phyloP scores from a whole-genome alignment of 2,113 vertebrate genomes.

The Condylura cristata region DNA sequence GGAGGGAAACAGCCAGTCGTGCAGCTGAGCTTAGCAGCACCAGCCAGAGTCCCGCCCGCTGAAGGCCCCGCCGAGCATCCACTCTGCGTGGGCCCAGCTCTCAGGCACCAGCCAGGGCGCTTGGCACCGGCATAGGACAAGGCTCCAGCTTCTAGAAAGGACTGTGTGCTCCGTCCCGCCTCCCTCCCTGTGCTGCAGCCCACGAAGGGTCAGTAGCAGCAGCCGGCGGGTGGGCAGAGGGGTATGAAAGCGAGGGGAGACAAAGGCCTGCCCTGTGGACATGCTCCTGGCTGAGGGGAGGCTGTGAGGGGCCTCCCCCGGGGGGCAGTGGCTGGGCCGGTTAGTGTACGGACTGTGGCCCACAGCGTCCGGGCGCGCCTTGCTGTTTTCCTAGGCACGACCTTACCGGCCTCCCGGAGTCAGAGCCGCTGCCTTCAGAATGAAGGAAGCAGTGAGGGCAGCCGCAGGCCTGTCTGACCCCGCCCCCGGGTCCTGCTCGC shows the following conservation, averaged over 20 bases:
- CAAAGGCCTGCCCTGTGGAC: background rate
- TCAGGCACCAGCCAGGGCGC: rapidly evolving
- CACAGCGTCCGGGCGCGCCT: background rate
- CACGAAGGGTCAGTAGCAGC: background rate
- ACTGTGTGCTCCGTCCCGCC: background rate
- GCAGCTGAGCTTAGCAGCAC: rapidly evolving
- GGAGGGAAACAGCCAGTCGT: no score
- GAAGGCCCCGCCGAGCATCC: background rate
- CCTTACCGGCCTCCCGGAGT: background rate
- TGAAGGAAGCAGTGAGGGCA: background rate
- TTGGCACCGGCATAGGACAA: rapidly evolving
- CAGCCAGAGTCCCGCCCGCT: background rate
- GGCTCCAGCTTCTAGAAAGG: rapidly evolving
- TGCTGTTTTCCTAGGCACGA: background rate
- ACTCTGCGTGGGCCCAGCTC: background rate
- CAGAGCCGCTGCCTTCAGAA: rapidly evolving
- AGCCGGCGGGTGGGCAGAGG: no score
- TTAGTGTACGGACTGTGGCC: no score
- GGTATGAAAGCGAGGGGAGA: background rate
- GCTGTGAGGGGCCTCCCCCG: background rate
- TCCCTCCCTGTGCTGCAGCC: background rate
- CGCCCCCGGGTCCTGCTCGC: rapidly evolving
- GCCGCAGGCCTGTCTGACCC: no score
- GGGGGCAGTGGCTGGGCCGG: rapidly evolving
- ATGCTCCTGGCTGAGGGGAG: no score